Percentiles rank a stretch among this genome's conserved stretches.
These are phyloP conservation scores for Iphiclides podalirius DNA, from an alignment of 2,888 invertebrate genomes.

Conservation along the genomic window DNA sequence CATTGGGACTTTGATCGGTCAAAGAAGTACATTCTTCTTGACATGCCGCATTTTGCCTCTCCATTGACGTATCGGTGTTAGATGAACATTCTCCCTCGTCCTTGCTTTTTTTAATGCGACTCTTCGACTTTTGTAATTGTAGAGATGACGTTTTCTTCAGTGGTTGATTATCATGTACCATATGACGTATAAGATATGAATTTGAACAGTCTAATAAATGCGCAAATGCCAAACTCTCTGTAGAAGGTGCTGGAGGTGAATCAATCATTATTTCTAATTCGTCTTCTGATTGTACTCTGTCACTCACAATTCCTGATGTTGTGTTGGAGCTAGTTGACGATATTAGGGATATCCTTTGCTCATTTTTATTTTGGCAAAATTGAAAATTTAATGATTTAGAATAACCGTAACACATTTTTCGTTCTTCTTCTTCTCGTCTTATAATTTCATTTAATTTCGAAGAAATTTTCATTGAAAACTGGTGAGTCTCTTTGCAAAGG, in stretches of 20 bases:
- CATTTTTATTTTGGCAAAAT: conserved; percentile 83
- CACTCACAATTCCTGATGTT: conserved; percentile 97
- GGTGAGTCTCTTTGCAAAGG: conserved; percentile 95
- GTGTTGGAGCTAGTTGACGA: conserved; percentile 98
- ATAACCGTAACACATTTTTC: conserved; percentile 87
- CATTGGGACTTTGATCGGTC: conserved; percentile 66
- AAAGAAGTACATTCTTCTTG: conserved; percentile 58
- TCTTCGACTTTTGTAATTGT: conserved; percentile 59
- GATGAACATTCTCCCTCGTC: conserved; percentile 47
- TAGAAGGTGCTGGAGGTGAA: conserved; percentile 90
- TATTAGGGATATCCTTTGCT: conserved; percentile 93
- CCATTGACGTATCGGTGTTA: conserved; percentile 45
- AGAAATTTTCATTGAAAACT: conserved; percentile 96
- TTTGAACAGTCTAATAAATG: conserved; percentile 85
- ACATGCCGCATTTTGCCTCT: conserved; percentile 40
- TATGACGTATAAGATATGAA: conserved; percentile 60
- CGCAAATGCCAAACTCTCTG: conserved; percentile 90
- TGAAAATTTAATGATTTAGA: conserved; percentile 82
- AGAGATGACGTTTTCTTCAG: conserved; percentile 61
- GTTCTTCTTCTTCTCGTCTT: conserved; percentile 88
- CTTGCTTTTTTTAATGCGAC: conserved; percentile 50
- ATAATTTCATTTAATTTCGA: conserved; percentile 91
- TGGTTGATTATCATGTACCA: conserved; percentile 50
- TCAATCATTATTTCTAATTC: conserved; percentile 94
- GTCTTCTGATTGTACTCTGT: conserved; percentile 96